Conservation (phyloP, 2,888 invertebrate genomes). For the Arctia plantaginis region DNA sequence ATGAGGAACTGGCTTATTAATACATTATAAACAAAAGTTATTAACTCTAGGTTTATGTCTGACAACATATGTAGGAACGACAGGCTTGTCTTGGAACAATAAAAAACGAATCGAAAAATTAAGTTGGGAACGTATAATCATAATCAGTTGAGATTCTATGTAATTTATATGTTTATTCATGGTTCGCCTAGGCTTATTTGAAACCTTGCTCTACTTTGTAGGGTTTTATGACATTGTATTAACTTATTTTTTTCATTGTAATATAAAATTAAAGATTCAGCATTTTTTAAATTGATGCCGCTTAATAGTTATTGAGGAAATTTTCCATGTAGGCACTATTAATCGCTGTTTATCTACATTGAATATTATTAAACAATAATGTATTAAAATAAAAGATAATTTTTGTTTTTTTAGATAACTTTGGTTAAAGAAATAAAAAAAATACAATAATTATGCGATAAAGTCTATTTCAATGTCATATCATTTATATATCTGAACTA, state of each 20-base stretch:
- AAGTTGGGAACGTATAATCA: background rate
- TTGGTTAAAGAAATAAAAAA: conserved; percentile 69
- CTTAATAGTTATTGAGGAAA: background rate
- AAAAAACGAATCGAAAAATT: background rate
- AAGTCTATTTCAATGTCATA: conserved; percentile 58
- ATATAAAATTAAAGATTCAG: background rate
- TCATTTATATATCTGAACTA: conserved; percentile 46
- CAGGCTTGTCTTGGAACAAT: background rate
- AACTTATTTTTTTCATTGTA: conserved; percentile 3
- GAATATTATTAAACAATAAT: conserved; percentile 66
- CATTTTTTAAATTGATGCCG: background rate
- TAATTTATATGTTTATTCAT: background rate
- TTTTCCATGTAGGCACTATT: conserved; percentile 28
- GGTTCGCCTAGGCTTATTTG: background rate
- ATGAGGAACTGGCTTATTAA: background rate
- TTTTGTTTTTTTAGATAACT: conserved; percentile 73
- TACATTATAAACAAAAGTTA: background rate
- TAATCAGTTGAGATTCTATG: background rate
- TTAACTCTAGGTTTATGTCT: background rate
- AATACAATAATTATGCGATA: conserved; percentile 65
- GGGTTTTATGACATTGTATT: background rate
- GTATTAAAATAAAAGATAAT: conserved; percentile 76
- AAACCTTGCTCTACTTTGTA: conserved; percentile 5
- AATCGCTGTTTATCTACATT: conserved; percentile 63
- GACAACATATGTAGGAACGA: background rate